phyloP scores from a whole-genome alignment of 1,140 invertebrate genomes.

The Antheraea pernyi region DNA sequence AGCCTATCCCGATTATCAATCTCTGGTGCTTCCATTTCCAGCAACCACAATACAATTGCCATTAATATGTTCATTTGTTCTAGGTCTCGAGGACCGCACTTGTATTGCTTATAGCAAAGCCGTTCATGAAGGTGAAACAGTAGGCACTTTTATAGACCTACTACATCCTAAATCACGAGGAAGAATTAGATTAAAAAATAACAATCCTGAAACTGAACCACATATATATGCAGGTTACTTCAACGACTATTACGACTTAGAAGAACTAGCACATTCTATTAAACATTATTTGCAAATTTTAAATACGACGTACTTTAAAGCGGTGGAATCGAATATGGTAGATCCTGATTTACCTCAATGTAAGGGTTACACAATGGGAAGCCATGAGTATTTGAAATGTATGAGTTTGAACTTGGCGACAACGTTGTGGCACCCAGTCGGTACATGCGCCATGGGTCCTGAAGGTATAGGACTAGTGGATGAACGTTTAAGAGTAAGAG shows the following conservation, averaged over 20 bases:
- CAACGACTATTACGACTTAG: slow-evolving; percentile 86
- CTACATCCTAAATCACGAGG: too few species aligned
- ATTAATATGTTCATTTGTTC: slow-evolving; percentile 84
- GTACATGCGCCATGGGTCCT: too few species aligned
- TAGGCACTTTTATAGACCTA: slow-evolving; percentile 86
- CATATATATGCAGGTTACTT: slow-evolving; percentile 94
- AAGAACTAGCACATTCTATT: slow-evolving; percentile 86
- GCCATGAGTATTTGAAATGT: slow-evolving; percentile 83
- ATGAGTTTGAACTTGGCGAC: slow-evolving; percentile 48
- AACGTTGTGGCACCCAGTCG: too few species aligned
- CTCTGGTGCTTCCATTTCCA: slow-evolving; percentile 33
- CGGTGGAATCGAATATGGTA: slow-evolving; percentile 61
- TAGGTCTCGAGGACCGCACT: slow-evolving; percentile 82
- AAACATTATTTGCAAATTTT: slow-evolving; percentile 81
- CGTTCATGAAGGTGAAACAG: slow-evolving; percentile 63
- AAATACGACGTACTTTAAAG: slow-evolving; percentile 78
- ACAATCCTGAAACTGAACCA: slow-evolving; percentile 91
- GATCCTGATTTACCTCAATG: slow-evolving; percentile 64
- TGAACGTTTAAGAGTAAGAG: slow-evolving; percentile 62
- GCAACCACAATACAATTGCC: slow-evolving; percentile 76
- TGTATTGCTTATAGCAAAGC: slow-evolving; percentile 63
- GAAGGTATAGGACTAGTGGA: slow-evolving; percentile 79
- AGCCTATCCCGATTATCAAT: slow-evolving; percentile 48
- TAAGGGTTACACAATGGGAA: slow-evolving; percentile 81
- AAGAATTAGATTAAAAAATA: slow-evolving; percentile 70